Conservation (phyloP, 2,888 invertebrate genomes). For the Brenthis hecate region DNA sequence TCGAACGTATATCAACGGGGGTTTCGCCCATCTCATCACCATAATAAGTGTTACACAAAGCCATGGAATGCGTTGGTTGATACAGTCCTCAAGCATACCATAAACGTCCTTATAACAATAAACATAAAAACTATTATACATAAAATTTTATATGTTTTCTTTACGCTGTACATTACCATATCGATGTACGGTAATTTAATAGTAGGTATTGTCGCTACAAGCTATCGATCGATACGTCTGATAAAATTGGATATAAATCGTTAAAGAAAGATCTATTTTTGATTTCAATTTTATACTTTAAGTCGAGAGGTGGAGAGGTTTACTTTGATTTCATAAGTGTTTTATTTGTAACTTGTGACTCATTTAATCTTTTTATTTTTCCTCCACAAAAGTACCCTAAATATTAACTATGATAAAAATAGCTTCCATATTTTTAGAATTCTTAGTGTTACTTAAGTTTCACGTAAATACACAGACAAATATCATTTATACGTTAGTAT, state of each 20-base stretch:
- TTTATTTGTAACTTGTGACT: too few relatives aligned
- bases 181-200: conserved; percentile 39
- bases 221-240: conserved; percentile 66
- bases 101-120: conserved; percentile 18
- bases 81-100: conserved; percentile 33
- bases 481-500: too few relatives aligned
- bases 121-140: conserved; percentile 29
- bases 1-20: conserved; percentile 75
- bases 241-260: conserved; percentile 47
- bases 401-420: too few relatives aligned
- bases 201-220: conserved; percentile 63
- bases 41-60: conserved; percentile 56
- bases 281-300: conserved; percentile 1
- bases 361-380: too few relatives aligned
- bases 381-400: too few relatives aligned
- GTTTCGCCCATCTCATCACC: conserved; percentile 81
- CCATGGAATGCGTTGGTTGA: conserved; percentile 43
- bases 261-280: background rate
- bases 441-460: too few relatives aligned
- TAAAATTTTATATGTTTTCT: conserved; percentile 27
- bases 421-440: too few relatives aligned
- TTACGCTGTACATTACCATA: conserved; percentile 33
- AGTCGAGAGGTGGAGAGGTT: background rate
- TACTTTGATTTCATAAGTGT: background rate
- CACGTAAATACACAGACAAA: too few relatives aligned